A percentile compares a stretch with the other conserved stretches of the same genome.
Evolutionary conservation across 2,797 vertebrate genomes (phyloP).

Genomic region (Thaleichthys pacificus): DNA sequence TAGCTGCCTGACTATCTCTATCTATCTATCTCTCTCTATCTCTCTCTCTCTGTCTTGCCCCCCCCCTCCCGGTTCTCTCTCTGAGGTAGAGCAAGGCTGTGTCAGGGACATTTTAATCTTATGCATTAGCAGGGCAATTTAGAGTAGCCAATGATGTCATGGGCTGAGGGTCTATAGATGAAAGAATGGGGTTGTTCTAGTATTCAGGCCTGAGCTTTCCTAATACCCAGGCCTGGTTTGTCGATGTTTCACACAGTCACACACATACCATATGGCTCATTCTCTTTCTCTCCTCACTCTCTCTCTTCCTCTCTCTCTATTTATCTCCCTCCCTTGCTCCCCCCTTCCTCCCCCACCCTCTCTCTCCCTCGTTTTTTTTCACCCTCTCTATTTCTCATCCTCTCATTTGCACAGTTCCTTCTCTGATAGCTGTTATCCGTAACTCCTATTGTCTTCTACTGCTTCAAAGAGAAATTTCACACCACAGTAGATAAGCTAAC

Average conservation of each 20-base stretch:
- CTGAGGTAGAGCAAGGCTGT: background rate
- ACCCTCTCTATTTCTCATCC: background rate
- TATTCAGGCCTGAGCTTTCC: background rate
- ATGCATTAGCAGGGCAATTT: background rate
- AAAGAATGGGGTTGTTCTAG: background rate
- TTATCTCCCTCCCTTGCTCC: background rate
- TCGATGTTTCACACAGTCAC: background rate
- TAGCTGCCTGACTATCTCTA: too few species aligned
- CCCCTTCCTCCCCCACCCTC: too few species aligned
- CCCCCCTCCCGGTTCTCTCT: too few species aligned
- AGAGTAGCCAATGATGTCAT: background rate
- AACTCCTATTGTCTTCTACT: background rate
- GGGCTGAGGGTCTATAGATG: background rate
- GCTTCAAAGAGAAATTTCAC: slow-evolving; percentile 26
- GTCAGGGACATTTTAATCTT: background rate
- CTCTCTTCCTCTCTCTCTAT: too few species aligned
- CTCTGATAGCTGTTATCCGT: slow-evolving; percentile 5
- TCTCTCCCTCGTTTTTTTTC: background rate
- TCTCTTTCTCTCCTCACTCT: background rate
- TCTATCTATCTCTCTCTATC: too few species aligned
- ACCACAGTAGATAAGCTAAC: slow-evolving; percentile 18
- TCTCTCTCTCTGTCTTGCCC: too few species aligned
- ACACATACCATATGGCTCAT: background rate
- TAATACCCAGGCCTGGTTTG: too few species aligned
- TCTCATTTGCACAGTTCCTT: background rate